Percentiles rank a stretch among this genome's conserved stretches.
These are phyloP conservation scores for Mya arenaria DNA, from an alignment of 1,140 invertebrate genomes.

Conservation along the genomic window DNA sequence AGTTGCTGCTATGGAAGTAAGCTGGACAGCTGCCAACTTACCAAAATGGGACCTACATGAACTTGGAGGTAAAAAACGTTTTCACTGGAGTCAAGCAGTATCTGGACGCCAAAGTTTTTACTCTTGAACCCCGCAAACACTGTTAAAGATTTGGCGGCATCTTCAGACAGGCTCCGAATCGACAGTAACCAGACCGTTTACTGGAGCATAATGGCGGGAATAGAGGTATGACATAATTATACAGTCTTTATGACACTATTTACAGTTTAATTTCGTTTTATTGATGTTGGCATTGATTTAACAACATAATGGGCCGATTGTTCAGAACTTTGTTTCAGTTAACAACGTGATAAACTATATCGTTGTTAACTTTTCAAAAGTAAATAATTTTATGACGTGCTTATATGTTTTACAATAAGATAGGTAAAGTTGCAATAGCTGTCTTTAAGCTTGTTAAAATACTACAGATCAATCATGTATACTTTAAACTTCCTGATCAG, in stretches of 20 bases:
- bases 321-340: background rate
- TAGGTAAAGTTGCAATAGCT: no score
- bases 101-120: slow-evolving; percentile 16
- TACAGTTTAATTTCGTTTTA: no score
- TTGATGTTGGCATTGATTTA: no score
- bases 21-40: slow-evolving; percentile 1
- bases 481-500: no score
- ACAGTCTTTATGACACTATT: no score
- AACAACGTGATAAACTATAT: no score
- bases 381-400: no score
- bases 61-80: background rate
- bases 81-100: background rate
- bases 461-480: no score
- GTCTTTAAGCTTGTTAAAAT: no score
- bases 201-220: background rate
- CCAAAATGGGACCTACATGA: slow-evolving; percentile 10
- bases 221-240: background rate
- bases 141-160: background rate
- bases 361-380: no score
- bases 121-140: background rate
- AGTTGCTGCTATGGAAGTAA: background rate
- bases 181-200: background rate
- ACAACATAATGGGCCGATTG: no score
- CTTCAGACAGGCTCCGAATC: background rate
- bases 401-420: no score